Evolutionary conservation across 2,888 invertebrate genomes (phyloP).

Genomic region (Agrochola macilenta): DNA sequence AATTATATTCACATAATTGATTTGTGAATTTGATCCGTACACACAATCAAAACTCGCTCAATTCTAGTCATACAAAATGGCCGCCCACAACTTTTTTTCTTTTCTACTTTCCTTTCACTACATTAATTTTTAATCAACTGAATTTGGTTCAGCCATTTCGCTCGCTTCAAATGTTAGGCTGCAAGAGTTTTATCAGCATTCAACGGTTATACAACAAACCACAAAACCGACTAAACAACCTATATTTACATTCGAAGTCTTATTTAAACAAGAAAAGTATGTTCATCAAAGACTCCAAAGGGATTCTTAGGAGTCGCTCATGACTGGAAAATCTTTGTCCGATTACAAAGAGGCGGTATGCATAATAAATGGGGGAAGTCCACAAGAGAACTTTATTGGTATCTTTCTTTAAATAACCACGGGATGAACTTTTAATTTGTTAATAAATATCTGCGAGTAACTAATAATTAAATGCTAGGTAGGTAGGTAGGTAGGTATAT

Average conservation of each 20-base stretch:
- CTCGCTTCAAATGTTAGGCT: slow-evolving; percentile 20
- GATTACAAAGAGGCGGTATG: slow-evolving; percentile 69
- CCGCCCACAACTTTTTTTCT: slow-evolving; percentile 27
- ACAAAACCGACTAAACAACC: slow-evolving; percentile 54
- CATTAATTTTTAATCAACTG: slow-evolving; percentile 58
- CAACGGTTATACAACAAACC: slow-evolving; percentile 43
- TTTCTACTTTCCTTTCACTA: slow-evolving; percentile 36
- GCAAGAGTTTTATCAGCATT: slow-evolving; percentile 40
- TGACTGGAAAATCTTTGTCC: slow-evolving; percentile 72
- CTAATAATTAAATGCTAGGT: background rate
- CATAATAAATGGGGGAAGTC: slow-evolving; percentile 68
- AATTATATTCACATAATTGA: slow-evolving; percentile 24
- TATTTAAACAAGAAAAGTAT: slow-evolving; percentile 70
- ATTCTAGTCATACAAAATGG: slow-evolving; percentile 17
- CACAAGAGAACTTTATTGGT: slow-evolving; percentile 43
- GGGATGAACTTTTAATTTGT: slow-evolving; percentile 27
- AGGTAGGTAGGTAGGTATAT: too few relatives aligned
- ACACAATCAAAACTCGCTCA: slow-evolving; percentile 34
- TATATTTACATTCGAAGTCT: slow-evolving; percentile 67
- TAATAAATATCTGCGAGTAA: background rate
- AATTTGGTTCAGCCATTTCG: slow-evolving; percentile 30
- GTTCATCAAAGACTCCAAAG: slow-evolving; percentile 72
- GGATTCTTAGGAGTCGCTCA: slow-evolving; percentile 68
- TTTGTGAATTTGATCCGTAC: slow-evolving; percentile 11
- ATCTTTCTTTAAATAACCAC: slow-evolving; percentile 51